Evolutionary conservation across 2,888 invertebrate species (phyloP), one percentile per base, ranked within the genome.

Genomic region (Stratiomys singularior): DNA sequence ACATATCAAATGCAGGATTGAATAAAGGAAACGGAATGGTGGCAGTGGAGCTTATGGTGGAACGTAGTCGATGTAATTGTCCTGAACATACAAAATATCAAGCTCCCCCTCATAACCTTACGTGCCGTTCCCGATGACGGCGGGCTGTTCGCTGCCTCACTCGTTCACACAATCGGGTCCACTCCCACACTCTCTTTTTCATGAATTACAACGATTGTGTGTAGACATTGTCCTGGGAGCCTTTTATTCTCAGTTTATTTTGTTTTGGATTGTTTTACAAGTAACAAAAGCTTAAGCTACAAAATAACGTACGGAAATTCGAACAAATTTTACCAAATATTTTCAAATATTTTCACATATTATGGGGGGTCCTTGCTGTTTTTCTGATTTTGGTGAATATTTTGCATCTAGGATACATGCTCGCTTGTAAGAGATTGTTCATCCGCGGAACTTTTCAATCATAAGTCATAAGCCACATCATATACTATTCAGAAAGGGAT

Each of bases 11-110:
- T 47, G 46, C 47, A 28, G n/a, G 23, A 37, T 37, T 37, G 37
- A 37, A 37, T 37, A 9, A 37, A 37, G 9, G 37, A 37, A 37
- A 5, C 9, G 37, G 21, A 25, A 21, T 30, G n/a, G 66, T 72
- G 63, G 58, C 67, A 23, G 56, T 15, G 72, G 37, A 72, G 71
- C 11, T 7, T 46, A 64, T 76, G 74, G 77, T 79, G 79, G 79
- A 79, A 79, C 78, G 74, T 78, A 79, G 78, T 78, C 78, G 63
- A 78, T 67, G 76, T 79, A 79, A 79, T 79, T 79, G 79, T 79
- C 79, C 76, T 76, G 76, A 64, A 64, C 64, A 58, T 58, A 76
- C 30, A 52, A 25, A 71, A 11, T 21, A 72, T 18, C 72, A 18
- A 4, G 56, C 52, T 44, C 52, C 69, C 52, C 52, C 46, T 69